A percentile compares a stretch with the other conserved stretches of the same genome.
Conservation (phyloP, 1,140 invertebrate species). For the Cydia amplana region DNA sequence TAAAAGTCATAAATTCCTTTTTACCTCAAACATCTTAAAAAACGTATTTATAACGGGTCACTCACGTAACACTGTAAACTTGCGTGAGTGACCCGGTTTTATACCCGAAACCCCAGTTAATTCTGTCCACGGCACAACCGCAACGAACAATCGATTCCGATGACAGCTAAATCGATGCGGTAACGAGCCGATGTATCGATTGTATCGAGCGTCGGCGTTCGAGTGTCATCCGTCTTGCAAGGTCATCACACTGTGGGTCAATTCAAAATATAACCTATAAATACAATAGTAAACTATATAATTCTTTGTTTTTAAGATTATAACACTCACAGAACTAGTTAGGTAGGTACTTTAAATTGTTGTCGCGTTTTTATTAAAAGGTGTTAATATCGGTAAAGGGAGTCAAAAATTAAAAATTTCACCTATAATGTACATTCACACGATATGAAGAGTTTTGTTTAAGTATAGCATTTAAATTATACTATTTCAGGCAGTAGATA, state of each 20-base stretch:
- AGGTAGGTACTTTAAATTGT: too few species aligned
- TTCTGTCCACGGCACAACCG: neutral
- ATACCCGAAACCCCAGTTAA: neutral
- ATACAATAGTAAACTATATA: neutral
- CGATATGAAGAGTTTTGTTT: too few species aligned
- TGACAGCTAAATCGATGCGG: constrained; percentile 24
- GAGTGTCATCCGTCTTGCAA: constrained; percentile 6
- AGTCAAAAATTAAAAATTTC: too few species aligned
- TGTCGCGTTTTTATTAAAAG: too few species aligned
- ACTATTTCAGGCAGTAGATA: too few species aligned
- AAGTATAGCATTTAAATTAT: too few species aligned
- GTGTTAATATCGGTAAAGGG: too few species aligned
- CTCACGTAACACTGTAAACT: neutral
- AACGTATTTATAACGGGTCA: neutral
- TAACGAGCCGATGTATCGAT: neutral
- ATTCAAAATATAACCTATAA: neutral
- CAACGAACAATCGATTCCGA: constrained; percentile 12
- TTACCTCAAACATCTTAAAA: neutral
- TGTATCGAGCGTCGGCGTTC: neutral
- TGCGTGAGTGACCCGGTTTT: neutral
- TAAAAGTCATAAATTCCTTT: neutral
- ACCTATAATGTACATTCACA: too few species aligned
- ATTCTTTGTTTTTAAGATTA: neutral
- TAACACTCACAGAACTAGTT: too few species aligned
- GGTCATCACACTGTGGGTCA: neutral